Base-by-base conservation (phyloP, 2,888 invertebrate genomes). In the Cosmia pyralina region DNA sequence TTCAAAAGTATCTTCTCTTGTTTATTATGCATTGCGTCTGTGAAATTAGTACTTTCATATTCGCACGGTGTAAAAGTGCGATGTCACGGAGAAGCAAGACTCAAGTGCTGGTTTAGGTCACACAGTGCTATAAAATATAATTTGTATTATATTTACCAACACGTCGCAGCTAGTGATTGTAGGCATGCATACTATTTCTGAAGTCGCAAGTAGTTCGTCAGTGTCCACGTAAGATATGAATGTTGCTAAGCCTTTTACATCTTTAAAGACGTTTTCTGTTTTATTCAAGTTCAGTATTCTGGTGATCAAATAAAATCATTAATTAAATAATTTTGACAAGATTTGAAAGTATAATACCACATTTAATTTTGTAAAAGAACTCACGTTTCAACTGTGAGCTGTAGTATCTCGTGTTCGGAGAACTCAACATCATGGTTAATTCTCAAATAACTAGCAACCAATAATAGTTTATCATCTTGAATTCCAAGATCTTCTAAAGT, bases 121-220 rank as follows among this genome's bases (percentile, higher is more conserved):
- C 58, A 19, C 19, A 38, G n/a, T 41, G n/a, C 59, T 59, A 46
- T 15, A 13, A 44, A 28, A n/a, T 10, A 55, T 15, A 6, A 53
- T 34, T 34, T 34, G n/a, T 64, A 15, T 10, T 34, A 55, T 64
- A 50, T 15, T 78, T 68, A 79, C 76, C 84, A 72, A 44, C 11
- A 19, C n/a, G 8, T 52, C 58, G 15, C 71, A 72, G 34, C 68
- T 67, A 28, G 34, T 13, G 0, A 90, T 81, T 34, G 93, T 92
- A n/a, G 90, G 88, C 69, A 92, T 52, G 48, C 89, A 81, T 17
- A 92, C 88, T 63, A 92, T 79, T n/a, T 92, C 92, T 11, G 88
- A 86, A 0, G 92, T 91, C 2, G 91, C 92, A 11, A 88, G 75
- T 5, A 94, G 85, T 78, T 94, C 94, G 38, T 94, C 94, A 0